Evolutionary conservation across 2,888 invertebrate species (phyloP), one percentile per base, ranked within the genome.

Genomic region (Lochmaea crataegi): DNA sequence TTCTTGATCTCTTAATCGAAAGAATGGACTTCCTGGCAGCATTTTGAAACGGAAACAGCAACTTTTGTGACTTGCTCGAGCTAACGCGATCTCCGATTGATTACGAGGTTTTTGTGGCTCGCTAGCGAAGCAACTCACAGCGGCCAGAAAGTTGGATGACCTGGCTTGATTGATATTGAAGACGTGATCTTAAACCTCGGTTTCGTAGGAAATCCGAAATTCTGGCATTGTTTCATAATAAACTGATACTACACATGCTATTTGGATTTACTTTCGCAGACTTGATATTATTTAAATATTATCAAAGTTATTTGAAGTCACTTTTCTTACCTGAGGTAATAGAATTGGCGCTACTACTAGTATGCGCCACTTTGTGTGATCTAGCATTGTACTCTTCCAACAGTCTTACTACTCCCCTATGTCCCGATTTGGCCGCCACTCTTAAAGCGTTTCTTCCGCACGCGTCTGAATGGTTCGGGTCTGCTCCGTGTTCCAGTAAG

Each of bases 361-460:
- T 88, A 84, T 83, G 84, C 42, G 86, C 82, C 72, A 83, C 82
- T 73, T 86, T 85, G 72, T 85, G 85, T 11, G 84, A 81, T 68
- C 85, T 79, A 7, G 85, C 83, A 72, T 84, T 87, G 86, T 91
- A 91, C 60, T 93, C 92, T 86, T 95, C 95, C 80, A 94, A 89
- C 81, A 94, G 89, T 78, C 93, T 91, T 72, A 94, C 94, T 76
- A 97, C 96, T 80, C 93, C 93, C 73, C 92, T 91, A 87, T 97
- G 97, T 0, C 97, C 97, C 0, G 96, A 96, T 80, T 97, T 95
- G 79, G 96, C 93, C 3, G 97, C 97, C 26, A 98, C 95, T 81
- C 96, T 92, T 14, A 95, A 91, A 0, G 96, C 95, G 57, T 95
- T 96, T 22, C 96, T 90, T 79, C 95, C 96, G 82, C 95, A 96